These are phyloP conservation scores for Grammomys surdaster DNA, from an alignment of 2,113 vertebrate genomes.

Conservation along the genomic window DNA sequence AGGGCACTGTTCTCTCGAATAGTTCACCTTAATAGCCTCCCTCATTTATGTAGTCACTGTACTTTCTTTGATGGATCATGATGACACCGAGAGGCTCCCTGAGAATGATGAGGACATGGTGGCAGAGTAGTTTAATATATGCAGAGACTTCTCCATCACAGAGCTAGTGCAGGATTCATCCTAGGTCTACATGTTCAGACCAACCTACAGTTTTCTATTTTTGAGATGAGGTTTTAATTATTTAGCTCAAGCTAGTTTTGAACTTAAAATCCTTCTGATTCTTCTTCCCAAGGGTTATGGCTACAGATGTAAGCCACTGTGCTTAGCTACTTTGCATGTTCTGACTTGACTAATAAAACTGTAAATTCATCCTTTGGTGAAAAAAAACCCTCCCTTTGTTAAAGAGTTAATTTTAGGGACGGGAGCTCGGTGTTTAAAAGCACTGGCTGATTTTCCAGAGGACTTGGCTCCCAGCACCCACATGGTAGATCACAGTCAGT, in stretches of 20 bases:
- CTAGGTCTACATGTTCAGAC: neutral
- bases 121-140: slow-evolving; percentile 18
- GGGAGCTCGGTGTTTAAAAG: neutral
- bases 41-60: slow-evolving; percentile 60
- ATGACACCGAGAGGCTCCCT: neutral
- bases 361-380: slow-evolving; percentile 4
- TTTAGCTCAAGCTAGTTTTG: neutral
- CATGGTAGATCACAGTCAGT: neutral
- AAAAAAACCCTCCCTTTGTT: neutral
- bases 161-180: neutral
- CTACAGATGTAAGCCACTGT: neutral
- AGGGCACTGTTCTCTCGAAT: slow-evolving; percentile 63
- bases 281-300: neutral
- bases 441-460: neutral
- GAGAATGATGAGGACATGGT: neutral
- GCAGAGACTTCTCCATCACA: neutral
- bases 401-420: neutral
- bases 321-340: neutral
- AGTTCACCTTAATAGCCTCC: slow-evolving; percentile 61
- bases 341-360: neutral
- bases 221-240: neutral
- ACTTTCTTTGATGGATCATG: slow-evolving; percentile 61
- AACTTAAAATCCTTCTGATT: neutral
- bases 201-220: neutral
- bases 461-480: neutral